These are phyloP conservation scores for Acanthochromis polyacanthus DNA, from an alignment of 2,113 vertebrate genomes.

Conservation along the genomic window DNA sequence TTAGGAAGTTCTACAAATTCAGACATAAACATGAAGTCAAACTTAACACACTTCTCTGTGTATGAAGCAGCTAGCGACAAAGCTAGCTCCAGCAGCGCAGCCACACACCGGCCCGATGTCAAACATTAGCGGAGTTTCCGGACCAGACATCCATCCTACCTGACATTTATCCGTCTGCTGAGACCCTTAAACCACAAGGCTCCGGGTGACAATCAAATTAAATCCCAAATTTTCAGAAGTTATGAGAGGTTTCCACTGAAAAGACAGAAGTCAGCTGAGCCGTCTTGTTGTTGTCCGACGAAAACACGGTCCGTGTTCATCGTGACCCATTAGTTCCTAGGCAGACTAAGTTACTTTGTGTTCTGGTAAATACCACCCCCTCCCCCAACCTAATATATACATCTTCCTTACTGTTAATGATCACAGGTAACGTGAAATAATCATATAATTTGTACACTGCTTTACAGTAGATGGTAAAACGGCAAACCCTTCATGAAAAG, in stretches of 20 bases:
- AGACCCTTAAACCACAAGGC: slow-evolving; percentile 10
- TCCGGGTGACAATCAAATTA: not conserved
- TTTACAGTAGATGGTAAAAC: not conserved
- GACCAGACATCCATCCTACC: slow-evolving; percentile 66
- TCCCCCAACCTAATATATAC: not conserved
- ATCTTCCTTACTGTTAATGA: not conserved
- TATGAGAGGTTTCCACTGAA: not conserved
- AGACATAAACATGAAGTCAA: slow-evolving; percentile 22
- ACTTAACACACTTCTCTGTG: not conserved
- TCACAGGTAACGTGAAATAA: not conserved
- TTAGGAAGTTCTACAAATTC: slow-evolving; percentile 68
- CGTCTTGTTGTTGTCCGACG: slow-evolving; percentile 72
- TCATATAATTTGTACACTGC: not conserved
- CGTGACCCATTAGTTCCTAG: slow-evolving; percentile 50
- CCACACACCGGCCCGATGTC: not conserved
- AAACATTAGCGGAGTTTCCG: not conserved
- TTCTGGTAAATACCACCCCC: not conserved
- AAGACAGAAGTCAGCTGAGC: not conserved
- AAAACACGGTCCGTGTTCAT: slow-evolving; percentile 52
- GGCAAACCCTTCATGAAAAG: not conserved
- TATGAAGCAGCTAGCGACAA: not conserved
- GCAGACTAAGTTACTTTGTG: not conserved
- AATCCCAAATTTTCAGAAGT: not conserved
- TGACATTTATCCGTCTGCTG: slow-evolving; percentile 81
- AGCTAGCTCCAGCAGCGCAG: slow-evolving; percentile 2